Percentiles rank a stretch among this genome's conserved stretches.
Conservation (phyloP, 2,888 invertebrate genomes). For the Sphecodes monilicornis region DNA sequence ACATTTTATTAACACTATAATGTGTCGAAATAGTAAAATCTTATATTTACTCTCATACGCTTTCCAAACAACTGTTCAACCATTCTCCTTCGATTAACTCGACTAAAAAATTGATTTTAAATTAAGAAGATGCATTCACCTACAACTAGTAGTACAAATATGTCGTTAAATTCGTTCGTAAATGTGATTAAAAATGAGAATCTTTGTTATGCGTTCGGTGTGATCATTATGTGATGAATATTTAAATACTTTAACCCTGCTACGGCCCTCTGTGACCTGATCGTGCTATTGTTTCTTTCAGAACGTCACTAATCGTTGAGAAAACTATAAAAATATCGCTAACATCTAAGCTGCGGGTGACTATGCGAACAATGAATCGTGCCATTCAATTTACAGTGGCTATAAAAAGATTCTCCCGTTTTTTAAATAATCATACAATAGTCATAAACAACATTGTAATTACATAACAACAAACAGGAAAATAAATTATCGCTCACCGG, state of each 20-base stretch:
- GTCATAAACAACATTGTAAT: background rate
- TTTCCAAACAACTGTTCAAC: background rate
- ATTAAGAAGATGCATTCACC: background rate
- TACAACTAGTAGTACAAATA: background rate
- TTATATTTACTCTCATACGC: background rate
- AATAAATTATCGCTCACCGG: background rate
- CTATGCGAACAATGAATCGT: background rate
- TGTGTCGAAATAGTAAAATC: background rate
- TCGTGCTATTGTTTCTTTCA: background rate
- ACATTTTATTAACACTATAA: slow-evolving; percentile 5
- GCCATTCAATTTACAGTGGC: background rate
- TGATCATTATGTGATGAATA: background rate
- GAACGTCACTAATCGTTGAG: background rate
- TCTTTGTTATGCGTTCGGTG: background rate
- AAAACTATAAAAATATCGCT: background rate
- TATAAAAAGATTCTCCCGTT: background rate
- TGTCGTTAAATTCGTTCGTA: background rate
- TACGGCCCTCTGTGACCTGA: background rate
- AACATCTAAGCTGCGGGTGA: background rate
- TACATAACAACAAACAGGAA: background rate
- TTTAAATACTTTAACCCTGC: background rate
- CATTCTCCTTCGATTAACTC: background rate
- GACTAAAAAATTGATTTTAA: background rate
- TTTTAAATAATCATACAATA: background rate
- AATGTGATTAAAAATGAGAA: background rate